These are phyloP conservation scores for Keiferia lycopersicella DNA, from an alignment of 2,888 invertebrate species.

Conservation along the genomic window DNA sequence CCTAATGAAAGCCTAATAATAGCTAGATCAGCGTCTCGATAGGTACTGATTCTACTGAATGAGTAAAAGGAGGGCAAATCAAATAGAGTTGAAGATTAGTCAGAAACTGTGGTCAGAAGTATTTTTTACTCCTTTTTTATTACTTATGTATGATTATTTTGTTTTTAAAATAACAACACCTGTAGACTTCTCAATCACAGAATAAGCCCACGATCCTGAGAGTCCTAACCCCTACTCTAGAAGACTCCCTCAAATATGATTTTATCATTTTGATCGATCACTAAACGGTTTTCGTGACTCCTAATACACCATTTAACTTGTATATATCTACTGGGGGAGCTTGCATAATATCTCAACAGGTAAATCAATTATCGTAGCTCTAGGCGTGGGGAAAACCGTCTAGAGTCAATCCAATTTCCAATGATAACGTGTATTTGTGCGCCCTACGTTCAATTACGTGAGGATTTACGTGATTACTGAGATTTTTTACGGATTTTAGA, in stretches of 20 bases:
- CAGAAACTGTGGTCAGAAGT: too few relatives aligned
- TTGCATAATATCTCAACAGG: conserved; percentile 17
- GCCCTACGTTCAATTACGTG: too few relatives aligned
- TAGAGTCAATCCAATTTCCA: neutral
- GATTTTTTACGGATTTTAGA: too few relatives aligned
- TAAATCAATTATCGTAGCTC: conserved; percentile 15
- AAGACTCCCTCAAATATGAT: conserved; percentile 46
- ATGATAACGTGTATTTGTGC: too few relatives aligned
- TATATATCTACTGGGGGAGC: conserved; percentile 18
- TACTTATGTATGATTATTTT: too few relatives aligned
- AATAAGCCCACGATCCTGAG: conserved; percentile 3
- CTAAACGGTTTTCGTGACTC: conserved; percentile 40
- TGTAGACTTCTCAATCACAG: neutral
- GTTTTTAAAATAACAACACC: neutral
- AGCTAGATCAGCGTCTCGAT: too few relatives aligned
- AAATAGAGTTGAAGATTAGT: too few relatives aligned
- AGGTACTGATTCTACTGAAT: too few relatives aligned
- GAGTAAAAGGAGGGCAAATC: too few relatives aligned
- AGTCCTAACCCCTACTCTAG: conserved; percentile 1
- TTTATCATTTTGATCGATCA: conserved; percentile 51
- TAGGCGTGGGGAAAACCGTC: neutral
- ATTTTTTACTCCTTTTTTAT: too few relatives aligned
- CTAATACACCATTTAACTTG: conserved; percentile 30
- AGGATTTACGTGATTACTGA: too few relatives aligned
- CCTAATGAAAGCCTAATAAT: too few relatives aligned